Evolutionary conservation across 1,140 invertebrate genomes (phyloP).

Genomic region (Diorhabda sublineata): DNA sequence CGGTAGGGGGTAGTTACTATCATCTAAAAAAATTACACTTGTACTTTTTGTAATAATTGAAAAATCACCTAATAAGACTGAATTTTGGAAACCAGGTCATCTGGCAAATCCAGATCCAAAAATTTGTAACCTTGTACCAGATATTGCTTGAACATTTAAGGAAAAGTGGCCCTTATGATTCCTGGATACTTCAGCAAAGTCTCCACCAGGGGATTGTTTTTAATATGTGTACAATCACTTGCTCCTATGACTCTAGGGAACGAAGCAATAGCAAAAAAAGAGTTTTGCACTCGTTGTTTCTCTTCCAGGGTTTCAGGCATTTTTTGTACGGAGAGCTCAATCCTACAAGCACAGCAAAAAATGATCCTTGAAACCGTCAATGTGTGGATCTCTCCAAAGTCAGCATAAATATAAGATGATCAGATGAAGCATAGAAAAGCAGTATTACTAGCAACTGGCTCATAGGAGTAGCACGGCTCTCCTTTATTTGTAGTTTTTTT

Average conservation of each 20-base stretch:
- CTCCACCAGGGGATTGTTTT: background rate
- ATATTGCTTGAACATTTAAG: background rate
- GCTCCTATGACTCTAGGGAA: background rate
- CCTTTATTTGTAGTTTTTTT: no score
- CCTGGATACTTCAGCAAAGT: background rate
- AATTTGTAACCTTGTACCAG: background rate
- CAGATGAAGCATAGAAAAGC: background rate
- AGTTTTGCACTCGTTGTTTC: background rate
- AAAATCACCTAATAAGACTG: background rate
- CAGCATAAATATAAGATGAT: background rate
- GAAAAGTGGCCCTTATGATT: background rate
- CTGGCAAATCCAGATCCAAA: background rate
- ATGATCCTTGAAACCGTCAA: background rate
- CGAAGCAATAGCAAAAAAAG: background rate
- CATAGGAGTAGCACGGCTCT: background rate
- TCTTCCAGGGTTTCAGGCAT: background rate
- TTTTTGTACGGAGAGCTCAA: background rate
- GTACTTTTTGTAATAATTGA: background rate
- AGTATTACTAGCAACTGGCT: background rate
- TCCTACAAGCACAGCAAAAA: no score
- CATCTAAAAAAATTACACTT: conserved; percentile 11
- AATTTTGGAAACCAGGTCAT: background rate
- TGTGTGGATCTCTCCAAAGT: background rate
- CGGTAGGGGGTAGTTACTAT: conserved; percentile 19
- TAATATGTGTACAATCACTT: background rate